Evolutionary conservation across 2,888 invertebrate genomes (phyloP), one percentile per base, ranked within the genome.

Genomic region (Homarus gammarus): DNA sequence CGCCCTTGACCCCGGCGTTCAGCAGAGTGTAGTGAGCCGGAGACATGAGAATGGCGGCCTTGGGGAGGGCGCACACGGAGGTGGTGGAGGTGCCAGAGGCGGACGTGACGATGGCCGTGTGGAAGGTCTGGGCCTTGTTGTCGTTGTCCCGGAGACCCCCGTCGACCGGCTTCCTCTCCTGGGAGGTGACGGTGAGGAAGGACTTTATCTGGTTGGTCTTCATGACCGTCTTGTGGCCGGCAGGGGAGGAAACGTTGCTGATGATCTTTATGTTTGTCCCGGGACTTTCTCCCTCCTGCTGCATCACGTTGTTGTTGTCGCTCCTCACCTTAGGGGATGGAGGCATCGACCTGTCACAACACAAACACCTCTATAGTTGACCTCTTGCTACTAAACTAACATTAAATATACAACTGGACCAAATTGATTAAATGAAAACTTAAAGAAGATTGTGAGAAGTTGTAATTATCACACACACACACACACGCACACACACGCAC

Each of bases 171-270:
- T 87, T 77, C 51, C 88, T 89, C 18, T 92, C 92, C 44, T 88
- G 89, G 44, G 87, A 88, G 22, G 85, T 87, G 3, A 92, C 93
- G 93, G 82, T 93, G 93, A 75, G 93, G 82, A 94, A 93, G 12
- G 92, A 92, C 86, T 92, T 92, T 31, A 93, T 91, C 33, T 92
- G 92, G 78, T 91, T 92, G 33, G 90, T 87, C 78, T 91, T 91
- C 89, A 91, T 84, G 56, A 91, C 91, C 27, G 91, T 91, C 33
- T 82, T 79, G 33, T 91, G 91, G 12, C 89, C 88, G 33, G 81
- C 82, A 40, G 83, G 75, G 1, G 88, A 83, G 33, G 88, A 73
- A 38, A 86, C 84, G 82, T 91, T 91, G 49, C 91, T 91, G 49
- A 91, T 91, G 68, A 90, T 90, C 64, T 87, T 90, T 72, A 90